Conservation (phyloP, 2,113 vertebrate species). For the Pseudorhombus dupliciocellatus region DNA sequence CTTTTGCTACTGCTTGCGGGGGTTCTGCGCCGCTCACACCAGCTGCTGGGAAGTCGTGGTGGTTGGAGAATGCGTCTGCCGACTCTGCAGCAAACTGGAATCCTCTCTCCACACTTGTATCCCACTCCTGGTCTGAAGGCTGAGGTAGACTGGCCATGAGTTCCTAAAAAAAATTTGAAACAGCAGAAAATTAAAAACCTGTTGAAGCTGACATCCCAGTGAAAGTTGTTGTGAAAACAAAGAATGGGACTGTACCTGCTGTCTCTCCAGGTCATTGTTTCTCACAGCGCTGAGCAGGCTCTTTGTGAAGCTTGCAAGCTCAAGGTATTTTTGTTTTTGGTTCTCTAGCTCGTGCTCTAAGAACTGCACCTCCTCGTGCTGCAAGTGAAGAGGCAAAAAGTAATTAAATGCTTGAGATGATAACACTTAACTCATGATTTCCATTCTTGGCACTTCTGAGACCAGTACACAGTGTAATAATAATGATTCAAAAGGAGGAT, state of each 20-base stretch:
- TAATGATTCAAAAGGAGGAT: constrained; percentile 14
- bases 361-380: constrained; percentile 97
- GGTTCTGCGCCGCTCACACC: constrained; percentile 8
- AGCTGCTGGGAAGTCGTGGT: constrained; percentile 64
- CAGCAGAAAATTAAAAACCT: not conserved
- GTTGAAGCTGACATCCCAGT: not conserved
- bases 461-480: not conserved
- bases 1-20: not conserved
- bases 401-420: not conserved
- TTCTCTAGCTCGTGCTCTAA: constrained; percentile 92
- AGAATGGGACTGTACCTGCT: constrained; percentile 82
- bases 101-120: constrained; percentile 81
- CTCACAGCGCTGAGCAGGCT: constrained; percentile 91
- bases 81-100: constrained; percentile 76
- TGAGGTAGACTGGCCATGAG: constrained; percentile 96
- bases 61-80: constrained; percentile 63
- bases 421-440: not conserved
- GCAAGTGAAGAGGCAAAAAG: constrained; percentile 44
- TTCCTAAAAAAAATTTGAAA: constrained; percentile 77
- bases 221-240: not conserved
- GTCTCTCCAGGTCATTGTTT: constrained; percentile 90
- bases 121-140: constrained; percentile 89
- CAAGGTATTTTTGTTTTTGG: constrained; percentile 93
- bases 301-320: constrained; percentile 90
- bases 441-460: not conserved